A percentile compares a stretch with the other conserved stretches of the same genome.
Evolutionary conservation across 2,797 vertebrate species (phyloP).

Genomic region (Macrochelys suwanniensis): DNA sequence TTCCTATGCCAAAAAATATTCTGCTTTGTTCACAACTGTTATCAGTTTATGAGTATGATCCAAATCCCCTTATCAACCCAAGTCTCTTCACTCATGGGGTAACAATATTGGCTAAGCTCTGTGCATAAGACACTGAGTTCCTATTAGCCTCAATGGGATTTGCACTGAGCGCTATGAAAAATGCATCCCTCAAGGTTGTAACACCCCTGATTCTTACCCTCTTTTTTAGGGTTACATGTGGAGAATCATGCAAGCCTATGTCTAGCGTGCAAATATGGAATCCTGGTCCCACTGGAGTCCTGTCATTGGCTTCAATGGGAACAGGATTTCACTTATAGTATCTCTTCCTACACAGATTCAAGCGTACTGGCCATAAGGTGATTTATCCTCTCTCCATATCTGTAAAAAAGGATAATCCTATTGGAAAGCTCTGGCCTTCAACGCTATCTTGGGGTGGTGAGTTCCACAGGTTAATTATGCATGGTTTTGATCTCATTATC

Average conservation of each 20-base stretch:
- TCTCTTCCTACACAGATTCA: neutral
- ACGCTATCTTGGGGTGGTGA: neutral
- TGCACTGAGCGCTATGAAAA: neutral
- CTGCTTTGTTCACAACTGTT: neutral
- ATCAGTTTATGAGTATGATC: neutral
- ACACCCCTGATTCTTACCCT: neutral
- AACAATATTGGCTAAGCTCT: neutral
- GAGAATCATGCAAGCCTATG: neutral
- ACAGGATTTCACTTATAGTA: neutral
- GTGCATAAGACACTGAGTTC: neutral
- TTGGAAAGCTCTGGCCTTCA: neutral
- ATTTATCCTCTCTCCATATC: neutral
- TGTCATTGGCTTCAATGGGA: neutral
- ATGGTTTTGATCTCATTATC: neutral
- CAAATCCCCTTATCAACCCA: neutral
- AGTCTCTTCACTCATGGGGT: neutral
- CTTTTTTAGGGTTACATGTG: neutral
- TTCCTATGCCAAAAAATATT: neutral
- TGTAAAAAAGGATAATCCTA: neutral
- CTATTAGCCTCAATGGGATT: neutral
- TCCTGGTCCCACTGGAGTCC: neutral
- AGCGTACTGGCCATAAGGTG: neutral
- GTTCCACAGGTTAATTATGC: neutral
- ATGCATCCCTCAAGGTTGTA: neutral
- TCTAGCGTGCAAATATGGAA: neutral